phyloP scores from a whole-genome alignment of 2,113 vertebrate species.

The Picathartes gymnocephalus region DNA sequence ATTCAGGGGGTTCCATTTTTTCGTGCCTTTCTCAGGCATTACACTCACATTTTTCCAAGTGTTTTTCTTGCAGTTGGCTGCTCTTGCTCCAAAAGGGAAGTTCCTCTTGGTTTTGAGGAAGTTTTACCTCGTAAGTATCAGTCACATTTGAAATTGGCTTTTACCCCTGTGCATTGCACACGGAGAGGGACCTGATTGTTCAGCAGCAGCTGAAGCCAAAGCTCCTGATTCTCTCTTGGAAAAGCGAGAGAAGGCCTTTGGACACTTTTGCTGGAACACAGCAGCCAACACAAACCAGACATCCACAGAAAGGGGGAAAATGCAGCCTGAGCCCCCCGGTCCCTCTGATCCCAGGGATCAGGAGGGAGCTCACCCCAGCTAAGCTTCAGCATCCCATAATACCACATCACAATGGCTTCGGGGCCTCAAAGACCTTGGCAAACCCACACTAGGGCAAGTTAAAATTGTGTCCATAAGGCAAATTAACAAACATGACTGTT shows the following conservation, averaged over 20 bases:
- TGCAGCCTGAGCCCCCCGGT: not conserved
- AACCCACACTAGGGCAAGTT: not conserved
- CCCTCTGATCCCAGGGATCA: not conserved
- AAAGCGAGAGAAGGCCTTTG: not conserved
- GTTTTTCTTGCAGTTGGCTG: not conserved
- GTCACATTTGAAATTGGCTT: not conserved
- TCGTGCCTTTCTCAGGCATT: accelerated
- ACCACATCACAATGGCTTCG: accelerated
- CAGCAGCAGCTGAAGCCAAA: not conserved
- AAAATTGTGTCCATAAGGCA: not conserved
- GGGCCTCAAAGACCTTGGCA: not conserved
- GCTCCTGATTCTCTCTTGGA: not conserved
- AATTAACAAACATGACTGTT: not conserved
- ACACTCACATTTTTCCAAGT: not conserved
- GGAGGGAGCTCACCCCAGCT: not conserved
- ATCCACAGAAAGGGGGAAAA: no score
- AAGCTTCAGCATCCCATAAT: accelerated
- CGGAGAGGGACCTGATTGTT: not conserved
- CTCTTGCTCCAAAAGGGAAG: accelerated
- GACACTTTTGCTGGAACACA: not conserved
- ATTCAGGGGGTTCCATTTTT: accelerated
- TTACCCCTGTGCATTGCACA: accelerated
- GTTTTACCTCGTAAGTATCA: not conserved
- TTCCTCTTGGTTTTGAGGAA: not conserved
- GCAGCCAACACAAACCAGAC: not conserved